Conservation (phyloP, 92 coral and sea anemone species). For the Phenganax stokvisi region DNA sequence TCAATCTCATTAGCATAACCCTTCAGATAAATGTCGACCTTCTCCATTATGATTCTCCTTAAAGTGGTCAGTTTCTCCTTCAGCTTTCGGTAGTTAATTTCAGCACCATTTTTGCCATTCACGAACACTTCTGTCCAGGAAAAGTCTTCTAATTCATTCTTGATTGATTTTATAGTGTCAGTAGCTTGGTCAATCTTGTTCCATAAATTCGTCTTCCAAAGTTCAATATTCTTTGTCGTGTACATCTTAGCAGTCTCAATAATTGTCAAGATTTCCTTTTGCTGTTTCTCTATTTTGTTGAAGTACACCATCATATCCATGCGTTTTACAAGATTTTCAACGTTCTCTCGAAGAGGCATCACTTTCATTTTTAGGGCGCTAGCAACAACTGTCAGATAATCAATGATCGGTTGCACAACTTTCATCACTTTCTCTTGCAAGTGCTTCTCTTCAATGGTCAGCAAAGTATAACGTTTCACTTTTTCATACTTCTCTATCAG, state of each 20-base stretch:
- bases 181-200: neutral
- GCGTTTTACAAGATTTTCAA: neutral
- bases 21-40: neutral
- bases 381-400: neutral
- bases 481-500: conserved; percentile 48
- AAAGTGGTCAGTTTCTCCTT: neutral
- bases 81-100: conserved; percentile 10
- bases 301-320: conserved; percentile 12
- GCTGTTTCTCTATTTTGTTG: conserved; percentile 2
- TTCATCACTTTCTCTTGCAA: conserved; percentile 10
- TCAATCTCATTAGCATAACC: neutral
- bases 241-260: neutral
- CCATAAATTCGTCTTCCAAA: neutral
- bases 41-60: conserved; percentile 1
- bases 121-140: conserved; percentile 17
- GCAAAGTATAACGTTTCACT: conserved; percentile 47
- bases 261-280: neutral
- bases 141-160: neutral
- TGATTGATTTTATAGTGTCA: neutral
- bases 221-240: neutral
- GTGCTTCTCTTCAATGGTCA: conserved; percentile 20
- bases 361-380: conserved; percentile 3
- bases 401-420: conserved; percentile 10
- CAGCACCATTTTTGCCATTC: neutral
- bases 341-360: conserved; percentile 8